These are phyloP conservation scores for Octomys mimax DNA, from an alignment of 2,797 vertebrate species.

Conservation along the genomic window DNA sequence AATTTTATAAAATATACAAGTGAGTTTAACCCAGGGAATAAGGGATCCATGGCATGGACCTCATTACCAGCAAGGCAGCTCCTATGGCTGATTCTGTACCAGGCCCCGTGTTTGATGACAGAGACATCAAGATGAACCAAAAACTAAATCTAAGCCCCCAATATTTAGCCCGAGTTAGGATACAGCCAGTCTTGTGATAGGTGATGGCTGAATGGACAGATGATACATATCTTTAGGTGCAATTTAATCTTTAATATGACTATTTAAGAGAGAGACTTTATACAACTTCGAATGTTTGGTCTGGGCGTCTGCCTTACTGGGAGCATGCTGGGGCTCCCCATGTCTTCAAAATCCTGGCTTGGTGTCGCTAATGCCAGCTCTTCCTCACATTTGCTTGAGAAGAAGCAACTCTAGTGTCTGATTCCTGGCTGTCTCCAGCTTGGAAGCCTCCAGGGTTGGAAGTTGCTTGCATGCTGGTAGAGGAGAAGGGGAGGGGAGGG, in stretches of 20 bases:
- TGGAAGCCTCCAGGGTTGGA: conserved; percentile 27
- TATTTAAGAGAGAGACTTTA: background rate
- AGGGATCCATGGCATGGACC: background rate
- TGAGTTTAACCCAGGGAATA: background rate
- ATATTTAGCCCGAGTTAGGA: conserved; percentile 2
- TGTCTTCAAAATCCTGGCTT: background rate
- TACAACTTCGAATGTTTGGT: background rate
- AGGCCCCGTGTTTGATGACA: background rate
- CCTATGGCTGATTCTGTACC: background rate
- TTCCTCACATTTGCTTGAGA: conserved; percentile 15
- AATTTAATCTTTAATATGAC: conserved; percentile 33
- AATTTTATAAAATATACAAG: background rate
- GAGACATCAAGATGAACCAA: background rate
- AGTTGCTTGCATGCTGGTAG: background rate
- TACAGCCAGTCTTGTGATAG: background rate
- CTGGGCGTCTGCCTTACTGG: background rate
- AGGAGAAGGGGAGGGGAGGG: background rate
- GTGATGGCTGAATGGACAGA: background rate
- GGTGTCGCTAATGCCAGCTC: background rate
- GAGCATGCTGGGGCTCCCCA: background rate
- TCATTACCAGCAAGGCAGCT: background rate
- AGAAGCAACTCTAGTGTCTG: background rate
- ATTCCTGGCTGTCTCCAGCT: conserved; percentile 13
- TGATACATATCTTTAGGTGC: background rate
- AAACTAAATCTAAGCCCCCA: background rate